phyloP scores from a whole-genome alignment of 2,888 invertebrate species.

The Phania funesta region DNA sequence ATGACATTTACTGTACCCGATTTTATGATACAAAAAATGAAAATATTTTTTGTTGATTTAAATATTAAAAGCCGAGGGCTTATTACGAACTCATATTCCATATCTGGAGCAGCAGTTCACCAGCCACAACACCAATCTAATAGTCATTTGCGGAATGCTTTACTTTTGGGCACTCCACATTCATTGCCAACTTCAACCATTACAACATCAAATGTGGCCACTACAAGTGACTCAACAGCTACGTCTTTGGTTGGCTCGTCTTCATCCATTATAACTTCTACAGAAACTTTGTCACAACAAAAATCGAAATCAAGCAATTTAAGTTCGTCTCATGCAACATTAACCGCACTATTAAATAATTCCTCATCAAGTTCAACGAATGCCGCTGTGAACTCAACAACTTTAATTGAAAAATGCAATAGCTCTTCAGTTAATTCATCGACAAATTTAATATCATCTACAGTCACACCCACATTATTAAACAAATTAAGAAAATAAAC shows the following conservation, averaged over 20 bases:
- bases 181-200: slow-evolving; percentile 6
- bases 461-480: slow-evolving; percentile 43
- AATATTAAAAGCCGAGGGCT: slow-evolving; percentile 79
- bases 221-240: slow-evolving; percentile 58
- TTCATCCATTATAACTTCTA: slow-evolving; percentile 48
- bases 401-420: slow-evolving; percentile 48
- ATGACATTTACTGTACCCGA: slow-evolving; percentile 82
- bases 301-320: slow-evolving; percentile 73
- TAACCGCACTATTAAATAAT: slow-evolving; percentile 79
- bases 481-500: slow-evolving; percentile 58
- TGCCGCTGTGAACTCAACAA: slow-evolving; percentile 6
- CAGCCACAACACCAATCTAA: slow-evolving; percentile 68
- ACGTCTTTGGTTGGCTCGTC: slow-evolving; percentile 33
- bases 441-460: slow-evolving; percentile 25
- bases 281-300: slow-evolving; percentile 50
- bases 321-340: slow-evolving; percentile 80
- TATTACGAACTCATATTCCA: slow-evolving; percentile 78
- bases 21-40: slow-evolving; percentile 84
- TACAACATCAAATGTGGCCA: slow-evolving; percentile 23
- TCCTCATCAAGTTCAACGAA: slow-evolving; percentile 66
- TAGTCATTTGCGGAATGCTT: slow-evolving; percentile 78
- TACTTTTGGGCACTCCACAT: slow-evolving; percentile 75
- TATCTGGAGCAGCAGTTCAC: slow-evolving; percentile 63
- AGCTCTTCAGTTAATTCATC: slow-evolving; percentile 15
- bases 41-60: slow-evolving; percentile 79